Base-by-base conservation (phyloP, 2,888 invertebrate species). In the Odontomyia ornata region DNA sequence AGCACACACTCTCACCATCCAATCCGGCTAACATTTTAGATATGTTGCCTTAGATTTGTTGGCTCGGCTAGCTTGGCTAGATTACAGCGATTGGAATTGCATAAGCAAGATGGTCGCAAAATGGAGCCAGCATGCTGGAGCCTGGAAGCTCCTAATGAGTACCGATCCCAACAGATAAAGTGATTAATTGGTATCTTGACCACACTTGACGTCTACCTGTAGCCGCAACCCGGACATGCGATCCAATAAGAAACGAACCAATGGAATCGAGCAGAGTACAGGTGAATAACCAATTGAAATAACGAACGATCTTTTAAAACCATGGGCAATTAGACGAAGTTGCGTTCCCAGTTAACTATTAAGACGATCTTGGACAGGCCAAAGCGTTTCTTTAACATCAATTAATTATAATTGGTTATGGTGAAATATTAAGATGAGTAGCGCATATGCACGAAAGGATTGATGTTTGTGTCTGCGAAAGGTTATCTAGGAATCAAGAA, bases 141-240 rank as follows among this genome's bases (percentile, higher is more conserved):
- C 65, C 65, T 65, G 36, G 71, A 72, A 72, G 71, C 71, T 72
- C 71, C 56, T 72, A 72, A 72, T 72, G 71, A 72, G 71, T 56
- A 72, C 71, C 56, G 71, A 72, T 72, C 71, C 56, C 52, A 52
- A 52, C 71, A 72, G 71, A 72, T 72, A 72, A 72, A 72, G 71
- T 72, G 71, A 72, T 72, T 72, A 72, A 72, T 72, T 72, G 52
- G 52, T 52, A 72, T 72, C 71, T 72, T 72, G 71, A 72, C 71
- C 71, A 72, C 71, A 72, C 71, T 72, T 72, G 71, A 72, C 71
- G 56, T 72, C 7, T 52, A 72, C 65, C 65, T 65, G 65, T 65
- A 65, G 30, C 36, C 28, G 65, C 21, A 65, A 3, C 36, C 25
- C 27, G 65, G 36, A 65, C 65, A 65, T 65, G 65, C 65, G 36